Base-by-base conservation (phyloP, 2,797 vertebrate genomes). In the Tadarida brasiliensis region DNA sequence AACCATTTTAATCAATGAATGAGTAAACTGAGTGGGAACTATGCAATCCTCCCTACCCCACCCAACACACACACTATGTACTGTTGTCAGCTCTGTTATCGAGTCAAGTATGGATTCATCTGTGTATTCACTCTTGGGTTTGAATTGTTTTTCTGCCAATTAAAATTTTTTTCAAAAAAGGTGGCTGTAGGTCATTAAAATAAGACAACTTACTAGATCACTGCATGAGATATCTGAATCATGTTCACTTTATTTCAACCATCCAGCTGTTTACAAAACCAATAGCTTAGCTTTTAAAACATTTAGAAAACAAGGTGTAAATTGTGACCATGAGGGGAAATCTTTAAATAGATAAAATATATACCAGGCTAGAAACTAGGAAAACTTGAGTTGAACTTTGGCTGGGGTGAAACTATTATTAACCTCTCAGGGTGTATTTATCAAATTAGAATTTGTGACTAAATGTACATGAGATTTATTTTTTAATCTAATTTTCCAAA, bases 401-500 rank as follows among this genome's bases (percentile, higher is more conserved):
- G 56, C 20, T 87, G 22, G 26, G n/a, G 12, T 78, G 24, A 4
- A 90, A 73, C 39, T 80, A 17, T 78, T 87, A 92, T 71, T 92
- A 67, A 82, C 56, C 49, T 54, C 51, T 59, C 61, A 83, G 30
- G 30, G 30, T 90, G 15, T 81, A 39, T 70, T 77, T 82, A 63
- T 90, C 44, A 44, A 63, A 92, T 77, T 85, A 94, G 47, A 86
- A 0, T 74, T 97, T 82, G 63, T 89, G 26, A 70, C 24, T 67
- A 94, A 7, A 78, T 63, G 1, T 74, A 74, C 77, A 51, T 63
- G 61, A 90, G 17, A 3, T 73, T 49, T 15, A 51, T 57, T 95
- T 95, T 76, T 82, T 28, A 47, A 93, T 94, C 47, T 71, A 70
- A 92, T 84, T 93, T 94, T 67, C 39, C 11, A 6, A 94, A 92